Percentiles rank a stretch among this genome's conserved stretches.
These are phyloP conservation scores for Origma solitaria DNA, from an alignment of 2,113 vertebrate species.

Conservation along the genomic window DNA sequence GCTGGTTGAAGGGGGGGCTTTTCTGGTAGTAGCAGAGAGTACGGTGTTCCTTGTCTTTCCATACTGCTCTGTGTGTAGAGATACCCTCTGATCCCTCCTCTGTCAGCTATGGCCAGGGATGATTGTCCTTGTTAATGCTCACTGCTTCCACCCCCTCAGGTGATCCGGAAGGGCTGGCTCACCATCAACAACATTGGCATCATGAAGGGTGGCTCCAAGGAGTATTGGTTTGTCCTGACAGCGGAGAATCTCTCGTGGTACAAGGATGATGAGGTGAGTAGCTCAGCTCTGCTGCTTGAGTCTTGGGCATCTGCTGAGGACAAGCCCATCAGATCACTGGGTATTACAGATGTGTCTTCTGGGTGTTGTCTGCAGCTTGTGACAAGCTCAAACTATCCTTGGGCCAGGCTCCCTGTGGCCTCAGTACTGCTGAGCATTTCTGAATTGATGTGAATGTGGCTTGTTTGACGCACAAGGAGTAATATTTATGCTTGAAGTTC, in stretches of 20 bases:
- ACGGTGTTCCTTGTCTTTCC: constrained; percentile 13
- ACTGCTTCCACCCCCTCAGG: constrained; percentile 70
- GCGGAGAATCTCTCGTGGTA: constrained; percentile 98
- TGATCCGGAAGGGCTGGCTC: constrained; percentile 98
- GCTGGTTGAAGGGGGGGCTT: neutral
- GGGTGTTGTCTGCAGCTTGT: neutral
- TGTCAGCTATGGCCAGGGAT: neutral
- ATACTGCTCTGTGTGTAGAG: neutral
- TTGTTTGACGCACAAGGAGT: neutral
- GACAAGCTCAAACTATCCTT: neutral
- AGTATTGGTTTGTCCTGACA: constrained; percentile 98
- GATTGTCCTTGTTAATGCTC: neutral
- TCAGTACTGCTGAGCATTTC: neutral
- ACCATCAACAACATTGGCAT: constrained; percentile 99
- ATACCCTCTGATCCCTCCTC: neutral
- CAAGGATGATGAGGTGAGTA: constrained; percentile 95
- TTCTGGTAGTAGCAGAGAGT: constrained; percentile 55
- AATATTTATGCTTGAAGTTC: neutral
- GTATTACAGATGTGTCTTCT: neutral
- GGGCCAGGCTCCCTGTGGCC: neutral
- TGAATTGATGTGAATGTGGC: neutral
- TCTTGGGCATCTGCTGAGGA: neutral
- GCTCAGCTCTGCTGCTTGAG: neutral
- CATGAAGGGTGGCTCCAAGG: constrained; percentile 98
- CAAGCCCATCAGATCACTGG: neutral